phyloP scores from a whole-genome alignment of 2,888 invertebrate genomes.

The Amaurobius ferox region DNA sequence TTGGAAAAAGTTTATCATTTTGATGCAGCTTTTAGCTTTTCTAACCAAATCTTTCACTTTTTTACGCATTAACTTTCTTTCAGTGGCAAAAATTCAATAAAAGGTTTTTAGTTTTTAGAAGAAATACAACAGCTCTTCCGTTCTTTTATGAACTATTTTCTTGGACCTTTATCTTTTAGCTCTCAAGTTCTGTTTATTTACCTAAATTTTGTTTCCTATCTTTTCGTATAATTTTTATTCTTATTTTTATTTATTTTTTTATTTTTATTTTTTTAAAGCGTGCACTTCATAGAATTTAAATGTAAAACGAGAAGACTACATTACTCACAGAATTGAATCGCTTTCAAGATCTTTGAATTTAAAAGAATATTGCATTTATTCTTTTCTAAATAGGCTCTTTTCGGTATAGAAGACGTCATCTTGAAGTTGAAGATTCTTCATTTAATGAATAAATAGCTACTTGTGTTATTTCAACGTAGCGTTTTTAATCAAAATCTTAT shows the following conservation, averaged over 20 bases:
- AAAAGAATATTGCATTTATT: conserved; percentile 18
- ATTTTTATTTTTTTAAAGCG: conserved; percentile 15
- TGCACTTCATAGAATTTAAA: conserved; percentile 15
- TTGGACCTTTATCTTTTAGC: conserved; percentile 16
- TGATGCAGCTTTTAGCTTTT: not conserved
- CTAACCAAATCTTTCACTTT: conserved; percentile 12
- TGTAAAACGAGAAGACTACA: conserved; percentile 24
- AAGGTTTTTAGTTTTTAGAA: conserved; percentile 30
- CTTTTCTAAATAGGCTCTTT: conserved; percentile 17
- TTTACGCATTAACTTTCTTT: not conserved
- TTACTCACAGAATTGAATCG: conserved; percentile 52
- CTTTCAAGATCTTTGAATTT: conserved; percentile 20
- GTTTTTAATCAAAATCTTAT: too few relatives aligned
- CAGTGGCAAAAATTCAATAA: conserved; percentile 42
- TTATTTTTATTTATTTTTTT: too few relatives aligned
- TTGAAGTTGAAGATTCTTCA: conserved; percentile 17
- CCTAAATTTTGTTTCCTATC: conserved; percentile 37
- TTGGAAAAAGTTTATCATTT: conserved; percentile 24
- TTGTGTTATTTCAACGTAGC: not conserved
- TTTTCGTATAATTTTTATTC: not conserved
- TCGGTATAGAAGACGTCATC: conserved; percentile 54
- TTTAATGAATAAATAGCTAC: conserved; percentile 44
- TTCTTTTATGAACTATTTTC: conserved; percentile 11
- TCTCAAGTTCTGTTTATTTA: conserved; percentile 58
- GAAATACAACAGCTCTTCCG: conserved; percentile 8